These are phyloP conservation scores for Drosophila busckii DNA, from an alignment of 1,140 invertebrate genomes.

Conservation along the genomic window DNA sequence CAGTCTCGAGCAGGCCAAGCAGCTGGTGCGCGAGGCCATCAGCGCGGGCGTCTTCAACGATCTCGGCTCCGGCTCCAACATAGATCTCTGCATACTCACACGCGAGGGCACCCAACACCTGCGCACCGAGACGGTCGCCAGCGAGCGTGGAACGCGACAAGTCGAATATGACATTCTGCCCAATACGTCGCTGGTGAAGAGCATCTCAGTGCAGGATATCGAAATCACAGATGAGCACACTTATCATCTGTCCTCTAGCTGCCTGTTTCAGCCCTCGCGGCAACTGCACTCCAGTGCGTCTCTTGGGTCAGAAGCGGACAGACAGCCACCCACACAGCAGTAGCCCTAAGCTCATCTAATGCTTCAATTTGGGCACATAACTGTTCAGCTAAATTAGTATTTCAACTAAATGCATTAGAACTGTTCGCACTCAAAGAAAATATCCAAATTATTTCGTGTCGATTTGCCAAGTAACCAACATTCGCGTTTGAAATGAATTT, in stretches of 20 bases:
- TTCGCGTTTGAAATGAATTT: no score
- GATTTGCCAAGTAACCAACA: no score
- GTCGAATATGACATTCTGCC: constrained; percentile 48
- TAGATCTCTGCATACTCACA: constrained; percentile 96
- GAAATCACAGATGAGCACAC: constrained; percentile 24
- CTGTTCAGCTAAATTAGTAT: no score
- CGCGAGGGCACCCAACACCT: constrained; percentile 87
- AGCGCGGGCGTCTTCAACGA: constrained; percentile 98
- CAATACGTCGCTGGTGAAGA: constrained; percentile 64
- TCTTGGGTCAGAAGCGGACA: no score
- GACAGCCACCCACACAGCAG: no score
- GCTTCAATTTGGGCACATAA: no score
- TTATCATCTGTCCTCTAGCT: constrained; percentile 12
- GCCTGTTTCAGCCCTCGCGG: neutral
- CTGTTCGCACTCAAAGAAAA: no score
- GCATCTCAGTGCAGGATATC: constrained; percentile 36
- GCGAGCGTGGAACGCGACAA: constrained; percentile 84
- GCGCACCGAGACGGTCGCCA: constrained; percentile 92
- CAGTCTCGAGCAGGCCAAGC: constrained; percentile 91
- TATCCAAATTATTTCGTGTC: no score
- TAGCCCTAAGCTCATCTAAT: no score
- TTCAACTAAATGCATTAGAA: no score
- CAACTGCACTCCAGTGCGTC: neutral
- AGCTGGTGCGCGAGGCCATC: constrained; percentile 94
- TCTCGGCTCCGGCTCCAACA: constrained; percentile 96